Base-by-base conservation (phyloP, 1,140 invertebrate species). In the Drosophila funebris region DNA sequence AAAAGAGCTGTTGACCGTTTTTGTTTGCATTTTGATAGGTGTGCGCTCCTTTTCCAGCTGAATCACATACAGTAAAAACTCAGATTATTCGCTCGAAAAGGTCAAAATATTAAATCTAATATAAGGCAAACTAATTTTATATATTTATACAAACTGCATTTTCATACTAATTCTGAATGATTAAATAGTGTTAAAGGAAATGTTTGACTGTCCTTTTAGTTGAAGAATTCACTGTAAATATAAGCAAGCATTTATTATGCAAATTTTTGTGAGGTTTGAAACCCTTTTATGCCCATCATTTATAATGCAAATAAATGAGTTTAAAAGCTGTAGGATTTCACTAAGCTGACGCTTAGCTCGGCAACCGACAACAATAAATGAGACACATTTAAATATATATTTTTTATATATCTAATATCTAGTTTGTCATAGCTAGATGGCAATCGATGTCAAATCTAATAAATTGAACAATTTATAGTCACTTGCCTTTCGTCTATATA, bases 381-480 rank as follows among this genome's bases (percentile, higher is more conserved):
- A n/a, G 41, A n/a, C 1, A 16, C 8, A 44, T 24, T 14, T 4
- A 14, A 7, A 52, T 41, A 63, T 29, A 58, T 29, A 27, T 48
- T 24, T 24, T 29, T 6, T 41, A 43, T 16, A 43, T 36, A 44
- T 43, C 41, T 53, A 11, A 39, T 31, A 50, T 64, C 20, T 27
- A 16, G 56, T n/a, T 54, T 50, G 39, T 39, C 66, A 61, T 31
- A 41, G 29, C 41, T 14, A 27, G 36, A 14, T 29, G 22, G n/a
- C n/a, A 39, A 71, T 66, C 46, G 50, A 33, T 36, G 27, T 61
- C 69, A 50, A 57, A 68, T 68, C 56, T 56, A 68, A 76, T 76
- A 73, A 76, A 76, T 58, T 69, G 20, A 39, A 7, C 57, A 52
- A 39, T 76, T 76, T 68, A 63, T 36, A 69, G 31, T 44, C 24